phyloP scores from a whole-genome alignment of 2,797 vertebrate genomes.

The Aphelocoma californica region DNA sequence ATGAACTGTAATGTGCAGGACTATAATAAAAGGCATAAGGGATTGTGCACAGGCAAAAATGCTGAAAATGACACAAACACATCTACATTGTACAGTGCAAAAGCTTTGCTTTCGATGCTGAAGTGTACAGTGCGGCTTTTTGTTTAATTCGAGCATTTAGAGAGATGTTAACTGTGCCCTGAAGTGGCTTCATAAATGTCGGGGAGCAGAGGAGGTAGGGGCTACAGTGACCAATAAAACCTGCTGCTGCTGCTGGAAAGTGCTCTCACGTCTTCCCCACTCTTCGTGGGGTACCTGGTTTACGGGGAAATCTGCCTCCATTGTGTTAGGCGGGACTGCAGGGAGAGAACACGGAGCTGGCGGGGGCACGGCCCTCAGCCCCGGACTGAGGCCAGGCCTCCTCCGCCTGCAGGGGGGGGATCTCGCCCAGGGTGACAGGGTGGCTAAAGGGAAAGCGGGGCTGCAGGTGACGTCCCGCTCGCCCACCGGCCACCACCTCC shows the following conservation, averaged over 20 bases:
- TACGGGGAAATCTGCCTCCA: background rate
- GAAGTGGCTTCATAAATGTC: background rate
- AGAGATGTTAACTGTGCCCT: background rate
- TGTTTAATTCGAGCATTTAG: background rate
- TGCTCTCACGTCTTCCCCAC: background rate
- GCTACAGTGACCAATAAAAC: background rate
- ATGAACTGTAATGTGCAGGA: slow-evolving; percentile 75
- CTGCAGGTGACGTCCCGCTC: background rate
- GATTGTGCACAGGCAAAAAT: slow-evolving; percentile 67
- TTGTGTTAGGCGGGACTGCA: background rate
- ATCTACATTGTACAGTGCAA: background rate
- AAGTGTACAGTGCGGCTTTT: background rate
- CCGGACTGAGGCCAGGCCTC: too few relatives aligned
- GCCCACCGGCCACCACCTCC: background rate
- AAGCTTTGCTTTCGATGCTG: background rate
- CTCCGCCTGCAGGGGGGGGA: background rate
- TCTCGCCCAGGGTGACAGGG: background rate
- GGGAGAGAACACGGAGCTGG: background rate
- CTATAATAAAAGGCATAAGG: slow-evolving; percentile 74
- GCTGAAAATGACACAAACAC: slow-evolving; percentile 55
- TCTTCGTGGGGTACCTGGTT: background rate
- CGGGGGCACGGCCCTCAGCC: background rate
- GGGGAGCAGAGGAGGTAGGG: background rate
- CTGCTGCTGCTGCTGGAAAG: background rate
- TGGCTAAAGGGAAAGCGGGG: background rate